Conservation (phyloP, 2,888 invertebrate genomes). For the Sesia apiformis region DNA sequence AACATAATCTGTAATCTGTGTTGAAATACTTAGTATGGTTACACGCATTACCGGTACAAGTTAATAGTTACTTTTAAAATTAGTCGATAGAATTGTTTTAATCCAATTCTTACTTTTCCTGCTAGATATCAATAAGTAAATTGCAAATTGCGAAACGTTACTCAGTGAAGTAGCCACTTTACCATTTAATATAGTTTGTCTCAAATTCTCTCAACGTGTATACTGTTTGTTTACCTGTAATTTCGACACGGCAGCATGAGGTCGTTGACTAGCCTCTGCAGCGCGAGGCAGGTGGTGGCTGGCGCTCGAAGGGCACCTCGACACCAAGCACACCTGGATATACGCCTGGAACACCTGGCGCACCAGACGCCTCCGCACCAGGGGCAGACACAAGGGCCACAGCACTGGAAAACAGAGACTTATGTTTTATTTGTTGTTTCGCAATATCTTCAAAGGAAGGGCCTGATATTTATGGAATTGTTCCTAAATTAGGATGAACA, state of each 20-base stretch:
- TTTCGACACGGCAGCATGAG: conserved; percentile 65
- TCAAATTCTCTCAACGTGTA: conserved; percentile 1
- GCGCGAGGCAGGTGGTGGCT: conserved; percentile 49
- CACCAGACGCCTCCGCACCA: conserved; percentile 69
- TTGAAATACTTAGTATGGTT: too few relatives aligned
- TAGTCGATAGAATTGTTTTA: too few relatives aligned
- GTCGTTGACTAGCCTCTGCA: conserved; percentile 60
- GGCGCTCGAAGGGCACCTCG: conserved; percentile 49
- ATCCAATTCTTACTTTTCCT: too few relatives aligned
- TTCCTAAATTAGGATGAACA: too few relatives aligned
- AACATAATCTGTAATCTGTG: too few relatives aligned
- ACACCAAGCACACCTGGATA: conserved; percentile 65
- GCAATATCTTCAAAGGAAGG: too few relatives aligned
- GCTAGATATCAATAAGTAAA: too few relatives aligned
- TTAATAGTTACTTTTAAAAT: too few relatives aligned
- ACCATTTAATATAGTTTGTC: neutral
- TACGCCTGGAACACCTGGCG: conserved; percentile 48
- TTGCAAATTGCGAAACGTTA: too few relatives aligned
- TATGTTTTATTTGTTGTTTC: neutral
- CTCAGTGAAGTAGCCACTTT: neutral
- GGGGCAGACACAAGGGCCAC: conserved; percentile 59
- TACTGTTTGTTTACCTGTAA: conserved; percentile 38
- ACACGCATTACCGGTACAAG: too few relatives aligned
- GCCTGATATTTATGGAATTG: too few relatives aligned
- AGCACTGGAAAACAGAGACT: conserved; percentile 36